Conservation (phyloP, 2,113 vertebrate species). For the Ascaphus truei region DNA sequence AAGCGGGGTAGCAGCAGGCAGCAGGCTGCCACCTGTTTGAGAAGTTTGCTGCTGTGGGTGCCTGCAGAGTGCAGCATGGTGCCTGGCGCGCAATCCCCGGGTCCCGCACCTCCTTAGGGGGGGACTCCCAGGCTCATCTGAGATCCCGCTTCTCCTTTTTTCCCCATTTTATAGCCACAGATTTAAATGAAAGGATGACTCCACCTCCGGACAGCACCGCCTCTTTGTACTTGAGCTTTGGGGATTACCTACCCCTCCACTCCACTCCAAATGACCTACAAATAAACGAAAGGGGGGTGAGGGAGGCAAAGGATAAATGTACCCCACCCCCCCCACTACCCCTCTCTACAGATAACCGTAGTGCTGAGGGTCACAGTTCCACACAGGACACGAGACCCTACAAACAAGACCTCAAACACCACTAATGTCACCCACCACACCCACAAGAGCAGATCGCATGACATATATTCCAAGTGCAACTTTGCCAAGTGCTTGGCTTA, state of each 20-base stretch:
- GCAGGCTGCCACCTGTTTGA: conserved; percentile 85
- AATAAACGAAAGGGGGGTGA: not conserved
- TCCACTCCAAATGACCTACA: conserved; percentile 55
- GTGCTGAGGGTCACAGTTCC: too few relatives aligned
- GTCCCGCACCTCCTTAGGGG: not conserved
- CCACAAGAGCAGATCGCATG: too few relatives aligned
- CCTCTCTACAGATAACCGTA: too few relatives aligned
- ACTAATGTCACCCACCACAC: not conserved
- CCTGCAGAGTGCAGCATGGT: conserved; percentile 81
- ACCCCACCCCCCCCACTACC: not conserved
- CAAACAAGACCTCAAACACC: not conserved
- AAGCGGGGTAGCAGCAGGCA: conserved; percentile 92
- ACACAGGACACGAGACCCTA: too few relatives aligned
- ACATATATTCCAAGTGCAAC: too few relatives aligned
- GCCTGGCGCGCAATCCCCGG: conserved; percentile 34
- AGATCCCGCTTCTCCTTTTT: conserved; percentile 63
- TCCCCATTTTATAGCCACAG: conserved; percentile 87
- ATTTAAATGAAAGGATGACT: conserved; percentile 85
- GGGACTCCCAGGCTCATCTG: conserved; percentile 66
- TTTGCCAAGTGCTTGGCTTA: too few relatives aligned
- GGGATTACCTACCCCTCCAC: conserved; percentile 80
- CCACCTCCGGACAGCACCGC: conserved; percentile 85
- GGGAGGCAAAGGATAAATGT: too few relatives aligned
- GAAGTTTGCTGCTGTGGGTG: conserved; percentile 76
- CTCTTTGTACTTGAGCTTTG: conserved; percentile 87